Evolutionary conservation across 2,797 vertebrate genomes (phyloP).

Genomic region (Melanotaenia maccullochi): DNA sequence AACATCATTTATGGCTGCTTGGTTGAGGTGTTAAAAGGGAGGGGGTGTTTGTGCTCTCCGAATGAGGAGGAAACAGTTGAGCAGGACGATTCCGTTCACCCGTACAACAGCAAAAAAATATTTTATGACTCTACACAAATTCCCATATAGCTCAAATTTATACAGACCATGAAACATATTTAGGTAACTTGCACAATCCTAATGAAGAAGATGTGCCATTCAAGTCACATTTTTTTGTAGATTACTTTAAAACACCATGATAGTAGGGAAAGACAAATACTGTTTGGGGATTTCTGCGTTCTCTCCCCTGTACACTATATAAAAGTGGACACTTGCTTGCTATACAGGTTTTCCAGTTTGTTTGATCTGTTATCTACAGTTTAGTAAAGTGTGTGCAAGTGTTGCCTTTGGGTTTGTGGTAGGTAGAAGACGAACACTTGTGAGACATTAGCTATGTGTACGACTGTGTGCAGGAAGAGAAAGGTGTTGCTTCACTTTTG

Average conservation of each 20-base stretch:
- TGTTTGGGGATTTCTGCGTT: constrained; percentile 7
- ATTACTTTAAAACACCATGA: not conserved
- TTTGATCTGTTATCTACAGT: not conserved
- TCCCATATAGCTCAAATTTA: constrained; percentile 17
- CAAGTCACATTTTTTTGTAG: constrained; percentile 6
- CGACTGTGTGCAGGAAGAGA: constrained; percentile 40
- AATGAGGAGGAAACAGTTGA: constrained; percentile 38
- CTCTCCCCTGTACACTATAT: not conserved
- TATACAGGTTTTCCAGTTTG: not conserved
- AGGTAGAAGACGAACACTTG: constrained; percentile 6
- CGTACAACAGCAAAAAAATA: constrained; percentile 14
- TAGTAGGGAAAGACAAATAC: not conserved
- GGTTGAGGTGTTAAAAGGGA: constrained; percentile 69
- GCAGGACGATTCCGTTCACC: constrained; percentile 14
- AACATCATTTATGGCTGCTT: constrained; percentile 71
- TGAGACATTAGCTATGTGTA: constrained; percentile 36
- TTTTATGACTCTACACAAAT: not conserved
- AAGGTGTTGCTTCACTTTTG: constrained; percentile 52
- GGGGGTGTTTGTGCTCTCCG: constrained; percentile 49
- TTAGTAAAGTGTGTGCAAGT: not conserved
- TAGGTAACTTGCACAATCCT: not conserved
- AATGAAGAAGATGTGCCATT: constrained; percentile 3
- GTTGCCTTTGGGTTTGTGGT: constrained; percentile 28
- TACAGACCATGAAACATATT: constrained; percentile 4
- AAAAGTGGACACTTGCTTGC: not conserved